These are phyloP conservation scores for Andricus quercusramuli DNA, from an alignment of 2,888 invertebrate species.

Conservation along the genomic window DNA sequence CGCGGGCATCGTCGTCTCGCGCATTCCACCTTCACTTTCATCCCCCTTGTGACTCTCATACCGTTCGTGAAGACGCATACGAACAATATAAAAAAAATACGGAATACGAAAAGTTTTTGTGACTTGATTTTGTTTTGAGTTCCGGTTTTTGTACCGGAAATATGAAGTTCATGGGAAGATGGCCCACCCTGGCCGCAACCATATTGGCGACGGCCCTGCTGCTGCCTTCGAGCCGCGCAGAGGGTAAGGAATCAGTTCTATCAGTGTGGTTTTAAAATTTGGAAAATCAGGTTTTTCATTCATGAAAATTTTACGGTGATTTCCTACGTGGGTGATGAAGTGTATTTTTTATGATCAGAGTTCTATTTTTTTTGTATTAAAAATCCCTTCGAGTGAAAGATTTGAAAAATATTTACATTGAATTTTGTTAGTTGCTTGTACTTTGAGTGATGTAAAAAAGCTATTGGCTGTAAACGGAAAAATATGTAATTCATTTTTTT, in stretches of 20 bases:
- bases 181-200: slow-evolving; percentile 69
- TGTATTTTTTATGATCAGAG: background rate
- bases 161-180: slow-evolving; percentile 69
- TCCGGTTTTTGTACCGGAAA: slow-evolving; percentile 44
- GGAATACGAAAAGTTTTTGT: slow-evolving; percentile 35
- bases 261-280: slow-evolving; percentile 12
- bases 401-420: background rate
- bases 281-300: background rate
- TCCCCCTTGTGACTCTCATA: slow-evolving; percentile 40
- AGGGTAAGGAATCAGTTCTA: slow-evolving; percentile 69
- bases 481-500: too few relatives aligned
- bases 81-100: background rate
- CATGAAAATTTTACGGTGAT: background rate
- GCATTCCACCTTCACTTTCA: slow-evolving; percentile 41
- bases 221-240: slow-evolving; percentile 68
- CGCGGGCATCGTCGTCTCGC: slow-evolving; percentile 55
- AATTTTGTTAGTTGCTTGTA: background rate
- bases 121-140: slow-evolving; percentile 28
- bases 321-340: background rate
- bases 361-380: background rate
- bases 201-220: slow-evolving; percentile 69
- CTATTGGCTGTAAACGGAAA: background rate
- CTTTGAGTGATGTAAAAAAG: background rate
- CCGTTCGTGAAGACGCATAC: slow-evolving; percentile 39
- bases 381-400: background rate